Base-by-base conservation (phyloP, 2,888 invertebrate species). In the Acleris literana region DNA sequence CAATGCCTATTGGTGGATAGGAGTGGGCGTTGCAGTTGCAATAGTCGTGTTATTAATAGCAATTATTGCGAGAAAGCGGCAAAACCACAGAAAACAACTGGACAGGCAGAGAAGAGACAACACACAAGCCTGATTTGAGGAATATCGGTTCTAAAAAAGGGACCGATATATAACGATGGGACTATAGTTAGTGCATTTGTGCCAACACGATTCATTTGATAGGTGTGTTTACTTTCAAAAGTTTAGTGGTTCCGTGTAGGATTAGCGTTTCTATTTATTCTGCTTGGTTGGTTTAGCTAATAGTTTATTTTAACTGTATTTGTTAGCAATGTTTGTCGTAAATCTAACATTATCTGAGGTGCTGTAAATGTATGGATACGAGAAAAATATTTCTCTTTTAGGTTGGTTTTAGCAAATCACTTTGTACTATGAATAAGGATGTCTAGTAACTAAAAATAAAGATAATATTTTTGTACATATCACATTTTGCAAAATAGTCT, bases 391-490 rank as follows among this genome's bases (percentile, higher is more conserved):
- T 59, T 64, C 5, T 20, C 43, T 44, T 39, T 25, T 51, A 29
- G 25, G 9, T 55, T 48, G 9, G 16, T 51, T 51, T 51, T 22
- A 44, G 18, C 13, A 51, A 55, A 44, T 29, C 49, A 17, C 33
- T 33, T 57, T 57, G 20, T 33, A 20, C 20, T 59, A 46, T 44
- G 29, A 46, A n/a, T 44, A 46, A 46, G 55, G 20, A 51, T 59
- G 63, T 64, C 16, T 68, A 62, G 54, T 57, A 44, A 65, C 44
- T 49, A 84, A 88, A 33, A 79, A 86, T 75, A 78, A 77, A 85
- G 77, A 76, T 79, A 88, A 90, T 92, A 92, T 92, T 92, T 92
- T 92, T 92, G 92, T 92, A 92, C 92, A 92, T 92, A 92, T 92
- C 92, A 92, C 86, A 85, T 86, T 87, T 90, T 85, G 87, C 81